These are phyloP conservation scores for Hybognathus amarus DNA, from an alignment of 2,797 vertebrate species.

Conservation along the genomic window DNA sequence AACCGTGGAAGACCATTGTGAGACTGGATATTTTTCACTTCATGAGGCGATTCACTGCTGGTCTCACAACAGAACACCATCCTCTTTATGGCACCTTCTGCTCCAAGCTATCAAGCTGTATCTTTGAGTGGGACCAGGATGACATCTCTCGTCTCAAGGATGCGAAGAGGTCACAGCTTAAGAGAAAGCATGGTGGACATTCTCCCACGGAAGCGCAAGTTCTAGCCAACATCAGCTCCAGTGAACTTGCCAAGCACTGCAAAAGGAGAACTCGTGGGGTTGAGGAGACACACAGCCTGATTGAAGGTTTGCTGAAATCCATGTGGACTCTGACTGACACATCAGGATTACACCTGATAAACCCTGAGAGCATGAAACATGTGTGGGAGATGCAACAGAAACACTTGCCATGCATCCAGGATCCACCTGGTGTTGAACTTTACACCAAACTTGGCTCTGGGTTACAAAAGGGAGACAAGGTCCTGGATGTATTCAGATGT, in stretches of 20 bases:
- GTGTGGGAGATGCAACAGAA: slow-evolving; percentile 56
- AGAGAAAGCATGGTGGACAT: not conserved
- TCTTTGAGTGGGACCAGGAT: slow-evolving; percentile 57
- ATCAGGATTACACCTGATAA: slow-evolving; percentile 45
- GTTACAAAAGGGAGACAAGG: slow-evolving; percentile 47
- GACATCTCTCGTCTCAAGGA: slow-evolving; percentile 47
- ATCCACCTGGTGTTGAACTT: slow-evolving; percentile 45
- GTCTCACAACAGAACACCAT: slow-evolving; percentile 54
- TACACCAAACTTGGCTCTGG: slow-evolving; percentile 53
- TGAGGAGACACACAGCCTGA: slow-evolving; percentile 33
- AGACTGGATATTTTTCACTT: slow-evolving; percentile 47
- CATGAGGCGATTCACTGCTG: slow-evolving; percentile 42
- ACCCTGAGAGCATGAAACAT: slow-evolving; percentile 46
- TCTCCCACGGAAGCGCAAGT: not conserved
- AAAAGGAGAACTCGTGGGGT: slow-evolving; percentile 23
- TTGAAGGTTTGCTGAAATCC: not conserved
- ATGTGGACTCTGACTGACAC: slow-evolving; percentile 51
- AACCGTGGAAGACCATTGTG: slow-evolving; percentile 29
- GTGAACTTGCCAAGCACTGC: slow-evolving; percentile 35
- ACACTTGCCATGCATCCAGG: slow-evolving; percentile 51
- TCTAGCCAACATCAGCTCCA: not conserved
- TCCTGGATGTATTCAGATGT: slow-evolving; percentile 49
- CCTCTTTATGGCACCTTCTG: slow-evolving; percentile 49
- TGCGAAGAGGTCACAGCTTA: slow-evolving; percentile 47
- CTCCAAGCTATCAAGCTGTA: slow-evolving; percentile 48